Evolutionary conservation across 2,113 vertebrate species (phyloP).

Genomic region (Rhinopomastus cyanomelas): DNA sequence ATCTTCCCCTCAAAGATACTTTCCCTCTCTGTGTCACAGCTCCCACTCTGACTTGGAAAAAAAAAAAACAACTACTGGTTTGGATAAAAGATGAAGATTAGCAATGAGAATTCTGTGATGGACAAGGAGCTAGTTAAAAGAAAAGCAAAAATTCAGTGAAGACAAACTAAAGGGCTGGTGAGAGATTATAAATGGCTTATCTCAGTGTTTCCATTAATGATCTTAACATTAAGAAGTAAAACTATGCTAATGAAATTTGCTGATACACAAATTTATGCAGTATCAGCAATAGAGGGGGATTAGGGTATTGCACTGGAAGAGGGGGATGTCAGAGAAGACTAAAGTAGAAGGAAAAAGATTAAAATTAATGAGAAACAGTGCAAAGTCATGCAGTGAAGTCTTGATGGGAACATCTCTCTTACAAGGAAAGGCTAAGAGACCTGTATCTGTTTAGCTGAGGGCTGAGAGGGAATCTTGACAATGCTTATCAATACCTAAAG

Average conservation of each 20-base stretch:
- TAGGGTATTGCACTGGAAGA: not conserved
- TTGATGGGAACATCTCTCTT: too few species aligned
- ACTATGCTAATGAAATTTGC: not conserved
- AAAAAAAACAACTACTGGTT: not conserved
- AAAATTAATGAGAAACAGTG: not conserved
- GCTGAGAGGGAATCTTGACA: too few species aligned
- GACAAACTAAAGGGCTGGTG: not conserved
- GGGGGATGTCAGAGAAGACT: not conserved
- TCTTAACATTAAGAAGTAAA: not conserved
- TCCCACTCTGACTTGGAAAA: not conserved
- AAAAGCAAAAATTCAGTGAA: not conserved
- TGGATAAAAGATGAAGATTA: not conserved
- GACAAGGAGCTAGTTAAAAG: not conserved
- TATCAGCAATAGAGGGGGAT: not conserved
- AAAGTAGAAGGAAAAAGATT: not conserved
- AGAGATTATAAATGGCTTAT: not conserved
- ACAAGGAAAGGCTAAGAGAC: too few species aligned
- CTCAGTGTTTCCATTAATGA: not conserved
- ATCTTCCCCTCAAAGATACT: not conserved
- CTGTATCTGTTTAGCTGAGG: too few species aligned
- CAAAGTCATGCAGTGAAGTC: not conserved
- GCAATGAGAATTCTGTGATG: not conserved
- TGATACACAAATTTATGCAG: not conserved
- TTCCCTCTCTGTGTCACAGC: not conserved
- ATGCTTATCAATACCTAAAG: too few species aligned